Evolutionary conservation across 2,797 vertebrate genomes (phyloP).

Genomic region (Mycteria americana): DNA sequence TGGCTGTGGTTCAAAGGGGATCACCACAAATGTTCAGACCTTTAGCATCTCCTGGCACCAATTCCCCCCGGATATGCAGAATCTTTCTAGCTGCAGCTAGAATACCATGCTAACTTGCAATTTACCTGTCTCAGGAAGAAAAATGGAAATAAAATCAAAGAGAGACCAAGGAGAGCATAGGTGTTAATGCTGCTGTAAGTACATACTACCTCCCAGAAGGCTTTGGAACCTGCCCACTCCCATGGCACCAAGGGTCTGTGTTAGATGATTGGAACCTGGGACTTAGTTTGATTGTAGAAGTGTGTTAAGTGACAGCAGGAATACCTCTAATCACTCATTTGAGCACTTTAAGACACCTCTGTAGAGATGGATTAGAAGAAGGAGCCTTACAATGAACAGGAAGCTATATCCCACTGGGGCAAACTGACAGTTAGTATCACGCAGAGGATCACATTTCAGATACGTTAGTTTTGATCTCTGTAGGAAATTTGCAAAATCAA

Average conservation of each 20-base stretch:
- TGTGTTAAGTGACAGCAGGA: constrained; percentile 44
- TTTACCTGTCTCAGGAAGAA: constrained; percentile 22
- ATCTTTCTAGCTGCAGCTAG: background rate
- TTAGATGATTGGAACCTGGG: constrained; percentile 20
- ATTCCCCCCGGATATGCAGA: background rate
- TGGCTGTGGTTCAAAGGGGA: background rate
- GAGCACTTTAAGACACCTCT: constrained; percentile 32
- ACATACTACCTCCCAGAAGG: background rate
- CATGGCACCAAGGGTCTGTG: background rate
- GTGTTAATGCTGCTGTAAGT: constrained; percentile 23
- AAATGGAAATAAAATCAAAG: constrained; percentile 55
- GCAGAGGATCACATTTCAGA: background rate
- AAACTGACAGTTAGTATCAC: background rate
- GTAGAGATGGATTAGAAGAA: constrained; percentile 37
- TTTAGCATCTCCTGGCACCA: background rate
- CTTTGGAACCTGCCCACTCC: background rate
- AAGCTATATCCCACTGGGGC: background rate
- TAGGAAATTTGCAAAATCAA: constrained; percentile 55
- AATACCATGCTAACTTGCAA: background rate
- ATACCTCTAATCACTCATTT: constrained; percentile 56
- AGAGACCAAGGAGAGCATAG: constrained; percentile 1
- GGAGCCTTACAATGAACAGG: constrained; percentile 31
- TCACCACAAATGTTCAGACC: background rate
- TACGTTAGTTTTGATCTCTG: constrained; percentile 52
- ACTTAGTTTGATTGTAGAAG: background rate